Evolutionary conservation across 2,797 vertebrate species (phyloP).

Genomic region (Eupleurogrammus muticus): DNA sequence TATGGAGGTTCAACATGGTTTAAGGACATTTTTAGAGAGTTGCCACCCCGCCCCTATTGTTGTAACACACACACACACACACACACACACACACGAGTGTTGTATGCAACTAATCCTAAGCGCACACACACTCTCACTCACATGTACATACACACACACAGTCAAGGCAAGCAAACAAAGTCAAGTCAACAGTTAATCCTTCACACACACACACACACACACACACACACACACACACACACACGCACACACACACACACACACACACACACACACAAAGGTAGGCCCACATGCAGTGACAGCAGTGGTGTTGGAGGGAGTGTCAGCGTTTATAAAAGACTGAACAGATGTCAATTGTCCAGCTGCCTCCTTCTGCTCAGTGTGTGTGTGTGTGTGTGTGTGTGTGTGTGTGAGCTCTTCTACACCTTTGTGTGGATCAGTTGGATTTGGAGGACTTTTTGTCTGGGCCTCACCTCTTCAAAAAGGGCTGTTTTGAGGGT

Average conservation of each 20-base stretch:
- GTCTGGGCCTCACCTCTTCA: not conserved
- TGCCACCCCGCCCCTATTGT: conserved; percentile 53
- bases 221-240: conserved; percentile 24
- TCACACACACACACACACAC: conserved; percentile 18
- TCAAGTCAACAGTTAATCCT: conserved; percentile 57
- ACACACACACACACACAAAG: conserved; percentile 18
- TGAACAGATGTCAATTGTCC: conserved; percentile 63
- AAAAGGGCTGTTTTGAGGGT: not conserved
- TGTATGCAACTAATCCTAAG: conserved; percentile 34
- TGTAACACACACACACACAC: conserved; percentile 26
- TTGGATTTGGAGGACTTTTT: conserved; percentile 1
- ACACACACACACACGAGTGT: conserved; percentile 6
- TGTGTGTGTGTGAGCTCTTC: conserved; percentile 33
- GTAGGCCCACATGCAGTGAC: not conserved
- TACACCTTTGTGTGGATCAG: conserved; percentile 9
- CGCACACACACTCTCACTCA: not conserved
- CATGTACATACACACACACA: conserved; percentile 13
- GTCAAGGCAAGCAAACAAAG: conserved; percentile 31
- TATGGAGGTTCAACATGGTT: conserved; percentile 62
- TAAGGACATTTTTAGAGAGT: conserved; percentile 68
- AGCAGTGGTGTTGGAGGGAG: conserved; percentile 42
- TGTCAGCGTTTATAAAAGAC: conserved; percentile 40
- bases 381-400: conserved; percentile 28
- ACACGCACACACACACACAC: conserved; percentile 22
- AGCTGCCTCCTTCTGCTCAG: conserved; percentile 39